A percentile compares a stretch with the other conserved stretches of the same genome.
phyloP scores from a whole-genome alignment of 2,797 vertebrate species.

The Enteromius thamalakanensis region DNA sequence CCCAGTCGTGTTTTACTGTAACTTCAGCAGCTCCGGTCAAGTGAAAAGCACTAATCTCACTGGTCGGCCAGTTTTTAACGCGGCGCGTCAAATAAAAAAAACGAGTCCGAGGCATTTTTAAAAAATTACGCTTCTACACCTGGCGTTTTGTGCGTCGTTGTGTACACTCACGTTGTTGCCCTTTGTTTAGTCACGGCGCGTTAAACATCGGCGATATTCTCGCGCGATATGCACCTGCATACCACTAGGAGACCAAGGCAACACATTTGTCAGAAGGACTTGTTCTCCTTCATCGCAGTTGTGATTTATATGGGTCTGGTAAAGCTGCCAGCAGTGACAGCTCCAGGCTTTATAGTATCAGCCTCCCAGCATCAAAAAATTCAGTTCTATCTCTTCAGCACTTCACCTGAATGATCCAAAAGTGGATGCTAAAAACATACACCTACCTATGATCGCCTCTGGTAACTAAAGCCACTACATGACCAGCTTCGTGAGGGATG shows the following conservation, averaged over 20 bases:
- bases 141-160: no score
- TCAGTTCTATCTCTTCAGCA: not conserved
- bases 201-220: no score
- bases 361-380: not conserved
- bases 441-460: not conserved
- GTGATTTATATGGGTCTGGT: not conserved
- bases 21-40: no score
- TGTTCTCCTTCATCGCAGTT: not conserved
- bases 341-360: not conserved
- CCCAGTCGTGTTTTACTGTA: no score
- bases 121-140: no score
- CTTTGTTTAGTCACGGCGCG: no score
- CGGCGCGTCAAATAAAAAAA: no score
- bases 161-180: no score
- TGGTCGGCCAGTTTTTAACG: no score
- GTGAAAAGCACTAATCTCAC: no score
- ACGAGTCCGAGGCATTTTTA: no score
- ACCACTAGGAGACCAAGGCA: slow-evolving; percentile 1
- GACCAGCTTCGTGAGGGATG: not conserved
- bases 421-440: not conserved
- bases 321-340: not conserved
- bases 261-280: not conserved
- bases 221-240: no score
- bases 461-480: not conserved
- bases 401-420: not conserved